phyloP scores from a whole-genome alignment of 2,113 vertebrate genomes.

The Psittacara wagleri region DNA sequence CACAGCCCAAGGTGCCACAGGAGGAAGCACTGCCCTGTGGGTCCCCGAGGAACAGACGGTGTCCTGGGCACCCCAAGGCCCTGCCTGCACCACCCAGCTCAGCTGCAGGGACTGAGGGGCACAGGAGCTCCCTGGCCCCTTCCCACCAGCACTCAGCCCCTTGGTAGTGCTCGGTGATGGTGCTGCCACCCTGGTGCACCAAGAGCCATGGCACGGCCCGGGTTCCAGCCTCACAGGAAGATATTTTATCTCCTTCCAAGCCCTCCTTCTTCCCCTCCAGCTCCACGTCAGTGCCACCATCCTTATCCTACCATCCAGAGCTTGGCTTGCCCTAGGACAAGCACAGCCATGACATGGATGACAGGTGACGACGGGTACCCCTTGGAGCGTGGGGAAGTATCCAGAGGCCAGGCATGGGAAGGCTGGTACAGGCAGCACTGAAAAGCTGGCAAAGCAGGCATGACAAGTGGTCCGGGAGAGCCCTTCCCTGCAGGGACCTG shows the following conservation, averaged over 20 bases:
- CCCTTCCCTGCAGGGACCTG: background rate
- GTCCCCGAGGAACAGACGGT: background rate
- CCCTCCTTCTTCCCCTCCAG: background rate
- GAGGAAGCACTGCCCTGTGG: background rate
- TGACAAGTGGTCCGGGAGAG: background rate
- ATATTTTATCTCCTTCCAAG: background rate
- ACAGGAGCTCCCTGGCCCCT: background rate
- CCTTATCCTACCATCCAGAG: background rate
- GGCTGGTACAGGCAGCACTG: background rate
- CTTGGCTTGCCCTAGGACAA: background rate
- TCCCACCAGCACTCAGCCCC: background rate
- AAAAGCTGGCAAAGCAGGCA: background rate
- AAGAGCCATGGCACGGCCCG: background rate
- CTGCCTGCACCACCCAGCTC: background rate
- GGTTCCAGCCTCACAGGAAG: background rate
- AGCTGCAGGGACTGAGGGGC: background rate
- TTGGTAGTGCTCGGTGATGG: rapidly evolving
- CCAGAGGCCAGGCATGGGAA: background rate
- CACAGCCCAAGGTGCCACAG: background rate
- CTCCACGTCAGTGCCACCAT: rapidly evolving
- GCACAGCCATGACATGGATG: rapidly evolving
- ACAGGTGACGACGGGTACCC: rapidly evolving
- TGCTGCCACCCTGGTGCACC: background rate
- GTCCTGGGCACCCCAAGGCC: background rate
- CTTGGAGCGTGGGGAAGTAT: background rate